Conservation (phyloP, 2,113 vertebrate species). For the Paradoxurus hermaphroditus region DNA sequence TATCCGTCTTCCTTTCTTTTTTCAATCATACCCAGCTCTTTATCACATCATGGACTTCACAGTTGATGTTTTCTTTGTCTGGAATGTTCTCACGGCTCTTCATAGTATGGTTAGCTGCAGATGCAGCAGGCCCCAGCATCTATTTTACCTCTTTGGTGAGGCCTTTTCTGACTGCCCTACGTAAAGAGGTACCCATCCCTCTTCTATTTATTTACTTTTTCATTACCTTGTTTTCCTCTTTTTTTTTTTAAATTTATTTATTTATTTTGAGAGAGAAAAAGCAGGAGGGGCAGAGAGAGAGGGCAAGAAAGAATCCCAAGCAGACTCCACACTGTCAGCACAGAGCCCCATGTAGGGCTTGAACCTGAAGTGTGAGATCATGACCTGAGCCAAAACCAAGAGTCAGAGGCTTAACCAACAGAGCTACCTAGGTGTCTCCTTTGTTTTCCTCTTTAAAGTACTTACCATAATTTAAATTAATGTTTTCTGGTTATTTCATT, state of each 20-base stretch:
- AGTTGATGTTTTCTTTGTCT: background rate
- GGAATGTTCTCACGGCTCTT: background rate
- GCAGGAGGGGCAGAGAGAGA: too few relatives aligned
- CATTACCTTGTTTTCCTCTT: background rate
- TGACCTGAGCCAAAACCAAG: too few relatives aligned
- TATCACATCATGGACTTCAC: background rate
- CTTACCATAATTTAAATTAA: background rate
- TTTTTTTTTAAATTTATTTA: background rate
- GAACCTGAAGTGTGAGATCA: too few relatives aligned
- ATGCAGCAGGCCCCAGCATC: background rate
- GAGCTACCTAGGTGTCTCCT: too few relatives aligned
- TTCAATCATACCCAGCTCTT: background rate
- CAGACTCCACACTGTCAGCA: too few relatives aligned
- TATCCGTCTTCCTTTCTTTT: background rate
- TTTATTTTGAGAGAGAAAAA: too few relatives aligned
- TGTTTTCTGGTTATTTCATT: background rate
- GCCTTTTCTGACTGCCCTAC: background rate
- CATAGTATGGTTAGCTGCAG: background rate
- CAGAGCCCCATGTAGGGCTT: too few relatives aligned
- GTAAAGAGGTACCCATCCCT: fast-evolving
- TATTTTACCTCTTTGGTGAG: background rate
- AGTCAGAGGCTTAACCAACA: too few relatives aligned
- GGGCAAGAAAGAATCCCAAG: too few relatives aligned
- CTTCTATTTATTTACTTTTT: background rate
- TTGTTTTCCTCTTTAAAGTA: background rate